phyloP scores from a whole-genome alignment of 2,888 invertebrate species.

The Nephrotoma guestfalica region DNA sequence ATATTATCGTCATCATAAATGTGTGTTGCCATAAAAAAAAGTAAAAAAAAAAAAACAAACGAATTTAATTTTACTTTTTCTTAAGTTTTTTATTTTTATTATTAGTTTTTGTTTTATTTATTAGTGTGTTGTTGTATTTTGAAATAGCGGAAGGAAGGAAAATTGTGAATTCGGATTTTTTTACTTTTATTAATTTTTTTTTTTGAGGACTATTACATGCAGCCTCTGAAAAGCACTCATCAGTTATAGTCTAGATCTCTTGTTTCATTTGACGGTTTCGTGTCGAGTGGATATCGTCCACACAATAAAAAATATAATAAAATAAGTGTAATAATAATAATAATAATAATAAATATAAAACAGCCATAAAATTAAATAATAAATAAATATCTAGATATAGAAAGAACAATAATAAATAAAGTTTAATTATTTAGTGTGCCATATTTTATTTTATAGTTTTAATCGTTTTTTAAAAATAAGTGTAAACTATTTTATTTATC shows the following conservation, averaged over 20 bases:
- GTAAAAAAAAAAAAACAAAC: background rate
- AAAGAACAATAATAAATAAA: background rate
- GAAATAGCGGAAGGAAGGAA: background rate
- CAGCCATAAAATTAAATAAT: background rate
- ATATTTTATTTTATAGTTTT: background rate
- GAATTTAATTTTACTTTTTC: background rate
- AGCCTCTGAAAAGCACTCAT: constrained; percentile 34
- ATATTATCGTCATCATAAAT: background rate
- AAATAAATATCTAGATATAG: background rate
- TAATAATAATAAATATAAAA: background rate
- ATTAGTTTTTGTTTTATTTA: background rate
- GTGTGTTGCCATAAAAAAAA: background rate
- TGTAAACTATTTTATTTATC: background rate
- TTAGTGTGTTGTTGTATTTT: background rate
- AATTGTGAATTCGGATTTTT: background rate
- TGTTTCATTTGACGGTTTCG: constrained; percentile 37
- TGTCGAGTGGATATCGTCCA: constrained; percentile 33
- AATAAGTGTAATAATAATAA: background rate
- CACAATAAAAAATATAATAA: background rate
- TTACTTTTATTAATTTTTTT: constrained; percentile 1
- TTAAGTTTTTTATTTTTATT: background rate
- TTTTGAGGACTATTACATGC: constrained; percentile 34
- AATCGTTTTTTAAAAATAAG: background rate
- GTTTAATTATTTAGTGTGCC: background rate
- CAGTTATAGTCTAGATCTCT: constrained; percentile 36